A percentile compares a stretch with the other conserved stretches of the same genome.
These are phyloP conservation scores for Lacanobia wlatinum DNA, from an alignment of 2,888 invertebrate species.

Conservation along the genomic window DNA sequence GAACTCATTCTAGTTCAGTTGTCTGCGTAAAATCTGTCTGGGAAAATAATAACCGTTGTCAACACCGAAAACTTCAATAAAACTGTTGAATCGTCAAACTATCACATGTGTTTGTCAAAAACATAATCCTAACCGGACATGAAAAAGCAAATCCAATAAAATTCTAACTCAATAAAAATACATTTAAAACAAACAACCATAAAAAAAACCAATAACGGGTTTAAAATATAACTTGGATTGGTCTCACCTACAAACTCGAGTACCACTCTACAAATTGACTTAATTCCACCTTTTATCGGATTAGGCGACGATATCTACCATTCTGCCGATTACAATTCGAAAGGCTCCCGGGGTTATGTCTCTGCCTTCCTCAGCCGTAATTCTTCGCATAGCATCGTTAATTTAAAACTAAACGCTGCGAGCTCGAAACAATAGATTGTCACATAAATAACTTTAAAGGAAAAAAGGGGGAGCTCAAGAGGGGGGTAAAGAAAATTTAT, in stretches of 20 bases:
- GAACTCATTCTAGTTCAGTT: too few species aligned
- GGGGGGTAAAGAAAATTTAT: constrained; percentile 61
- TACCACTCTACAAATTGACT: constrained; percentile 68
- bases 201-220: constrained; percentile 36
- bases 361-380: constrained; percentile 68
- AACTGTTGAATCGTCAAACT: background rate
- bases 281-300: constrained; percentile 78
- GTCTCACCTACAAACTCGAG: constrained; percentile 67
- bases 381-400: constrained; percentile 83
- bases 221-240: constrained; percentile 56
- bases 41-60: background rate
- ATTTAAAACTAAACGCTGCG: constrained; percentile 85
- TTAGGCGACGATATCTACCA: constrained; percentile 70
- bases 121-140: background rate
- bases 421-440: constrained; percentile 80
- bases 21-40: background rate
- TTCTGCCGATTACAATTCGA: constrained; percentile 72
- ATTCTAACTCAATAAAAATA: constrained; percentile 15
- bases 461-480: constrained; percentile 71
- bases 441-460: constrained; percentile 84
- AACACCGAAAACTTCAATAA: background rate
- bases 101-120: background rate
- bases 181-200: constrained; percentile 35
- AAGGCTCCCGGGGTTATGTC: constrained; percentile 61
- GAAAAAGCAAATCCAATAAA: constrained; percentile 38